Conservation (phyloP, 2,113 vertebrate species). For the Ptyas mucosa region DNA sequence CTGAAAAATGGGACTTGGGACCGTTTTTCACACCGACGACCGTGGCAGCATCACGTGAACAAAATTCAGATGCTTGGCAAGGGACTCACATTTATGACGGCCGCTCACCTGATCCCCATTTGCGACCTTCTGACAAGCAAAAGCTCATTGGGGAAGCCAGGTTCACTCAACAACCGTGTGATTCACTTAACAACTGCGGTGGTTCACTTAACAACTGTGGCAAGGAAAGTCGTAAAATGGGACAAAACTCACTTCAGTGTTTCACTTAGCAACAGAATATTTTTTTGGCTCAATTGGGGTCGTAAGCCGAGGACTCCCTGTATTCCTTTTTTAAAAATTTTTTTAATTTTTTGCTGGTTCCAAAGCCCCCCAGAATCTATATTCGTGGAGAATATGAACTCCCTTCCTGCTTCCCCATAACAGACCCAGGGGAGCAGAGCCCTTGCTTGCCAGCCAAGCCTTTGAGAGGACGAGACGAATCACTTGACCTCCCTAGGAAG, state of each 20-base stretch:
- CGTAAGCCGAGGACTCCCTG: not conserved
- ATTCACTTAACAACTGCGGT: too few species aligned
- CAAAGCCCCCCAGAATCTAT: slow-evolving; percentile 19
- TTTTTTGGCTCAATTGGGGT: not conserved
- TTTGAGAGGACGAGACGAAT: not conserved
- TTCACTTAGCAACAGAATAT: not conserved
- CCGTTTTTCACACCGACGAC: too few species aligned
- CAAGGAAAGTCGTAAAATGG: not conserved
- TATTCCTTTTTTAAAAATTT: not conserved
- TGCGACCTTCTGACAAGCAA: not conserved
- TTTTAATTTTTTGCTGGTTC: slow-evolving; percentile 4
- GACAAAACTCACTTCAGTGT: not conserved
- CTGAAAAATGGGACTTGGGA: too few species aligned
- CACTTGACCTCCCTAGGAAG: not conserved
- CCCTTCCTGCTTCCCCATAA: not conserved
- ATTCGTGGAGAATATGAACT: not conserved
- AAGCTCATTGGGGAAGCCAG: not conserved
- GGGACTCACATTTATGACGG: not conserved
- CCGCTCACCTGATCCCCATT: not conserved
- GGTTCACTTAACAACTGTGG: too few species aligned
- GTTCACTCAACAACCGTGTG: not conserved
- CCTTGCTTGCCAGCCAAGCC: not conserved
- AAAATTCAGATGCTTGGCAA: not conserved
- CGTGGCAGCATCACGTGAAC: not conserved
- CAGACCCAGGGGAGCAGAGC: not conserved